phyloP scores from a whole-genome alignment of 2,113 vertebrate species.

The Picathartes gymnocephalus region DNA sequence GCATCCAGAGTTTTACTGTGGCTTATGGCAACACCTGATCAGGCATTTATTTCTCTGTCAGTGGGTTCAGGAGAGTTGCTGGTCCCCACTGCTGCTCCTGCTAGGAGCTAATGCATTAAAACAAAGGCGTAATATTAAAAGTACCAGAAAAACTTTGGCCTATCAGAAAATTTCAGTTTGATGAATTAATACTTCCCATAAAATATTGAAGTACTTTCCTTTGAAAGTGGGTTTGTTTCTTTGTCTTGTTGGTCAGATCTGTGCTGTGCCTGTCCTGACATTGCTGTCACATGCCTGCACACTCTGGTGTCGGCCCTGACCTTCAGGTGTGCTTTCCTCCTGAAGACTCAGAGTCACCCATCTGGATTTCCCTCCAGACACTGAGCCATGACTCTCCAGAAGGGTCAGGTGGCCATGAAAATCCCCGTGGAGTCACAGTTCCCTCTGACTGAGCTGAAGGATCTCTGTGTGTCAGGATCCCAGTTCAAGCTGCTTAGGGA shows the following conservation, averaged over 20 bases:
- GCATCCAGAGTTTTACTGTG: neutral
- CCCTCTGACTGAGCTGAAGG: neutral
- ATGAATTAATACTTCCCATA: neutral
- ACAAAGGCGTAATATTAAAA: neutral
- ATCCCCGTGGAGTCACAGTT: neutral
- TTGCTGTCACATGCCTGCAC: neutral
- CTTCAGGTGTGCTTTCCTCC: neutral
- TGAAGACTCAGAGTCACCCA: neutral
- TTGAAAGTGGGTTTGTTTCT: neutral
- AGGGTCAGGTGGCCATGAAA: neutral
- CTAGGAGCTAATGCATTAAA: neutral
- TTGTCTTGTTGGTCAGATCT: neutral
- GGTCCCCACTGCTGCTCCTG: neutral
- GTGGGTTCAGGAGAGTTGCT: neutral
- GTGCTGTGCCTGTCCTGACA: neutral
- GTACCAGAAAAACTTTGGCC: too few relatives aligned
- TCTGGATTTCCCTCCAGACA: neutral
- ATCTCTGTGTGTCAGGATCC: neutral
- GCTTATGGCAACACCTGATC: too few relatives aligned
- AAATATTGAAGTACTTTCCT: neutral
- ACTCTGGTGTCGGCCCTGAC: neutral
- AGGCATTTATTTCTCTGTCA: neutral
- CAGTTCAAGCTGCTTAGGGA: neutral
- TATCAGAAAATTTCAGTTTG: neutral
- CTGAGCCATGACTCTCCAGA: neutral